Conservation (phyloP, 2,888 invertebrate species). For the Drosophila prostipennis region DNA sequence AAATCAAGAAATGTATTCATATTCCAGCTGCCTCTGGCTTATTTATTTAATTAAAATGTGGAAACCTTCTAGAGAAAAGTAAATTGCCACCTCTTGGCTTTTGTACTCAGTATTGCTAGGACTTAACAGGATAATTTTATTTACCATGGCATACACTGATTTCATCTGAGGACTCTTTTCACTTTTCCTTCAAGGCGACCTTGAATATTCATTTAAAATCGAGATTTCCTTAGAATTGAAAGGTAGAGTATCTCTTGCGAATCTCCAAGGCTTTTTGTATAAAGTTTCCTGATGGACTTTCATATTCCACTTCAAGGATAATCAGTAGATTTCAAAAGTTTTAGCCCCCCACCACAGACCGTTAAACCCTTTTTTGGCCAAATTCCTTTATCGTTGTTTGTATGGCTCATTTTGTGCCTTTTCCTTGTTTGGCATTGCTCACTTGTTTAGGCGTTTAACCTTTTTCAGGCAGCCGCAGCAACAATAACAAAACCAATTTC, state of each 20-base stretch:
- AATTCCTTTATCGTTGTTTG: conserved; percentile 57
- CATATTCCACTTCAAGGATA: conserved; percentile 34
- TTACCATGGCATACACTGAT: neutral
- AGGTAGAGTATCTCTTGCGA: conserved; percentile 11
- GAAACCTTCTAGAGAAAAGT: neutral
- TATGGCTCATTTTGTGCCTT: conserved; percentile 57
- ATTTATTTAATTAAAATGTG: neutral
- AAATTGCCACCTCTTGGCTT: neutral
- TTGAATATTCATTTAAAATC: neutral
- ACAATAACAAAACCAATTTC: conserved; percentile 55
- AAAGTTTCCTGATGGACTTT: conserved; percentile 30
- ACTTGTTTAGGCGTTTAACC: conserved; percentile 71
- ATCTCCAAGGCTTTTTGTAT: conserved; percentile 5
- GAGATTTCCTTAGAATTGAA: neutral
- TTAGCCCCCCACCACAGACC: neutral
- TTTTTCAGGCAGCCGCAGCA: conserved; percentile 51
- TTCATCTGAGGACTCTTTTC: neutral
- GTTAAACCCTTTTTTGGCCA: conserved; percentile 37
- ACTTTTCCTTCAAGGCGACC: neutral
- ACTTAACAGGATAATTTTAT: neutral
- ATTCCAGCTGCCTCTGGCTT: neutral
- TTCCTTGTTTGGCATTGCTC: conserved; percentile 72
- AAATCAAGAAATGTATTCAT: neutral
- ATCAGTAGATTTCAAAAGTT: conserved; percentile 26
- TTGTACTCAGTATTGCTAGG: neutral